Conservation (phyloP, 2,888 invertebrate genomes). For the Idaea aversata region DNA sequence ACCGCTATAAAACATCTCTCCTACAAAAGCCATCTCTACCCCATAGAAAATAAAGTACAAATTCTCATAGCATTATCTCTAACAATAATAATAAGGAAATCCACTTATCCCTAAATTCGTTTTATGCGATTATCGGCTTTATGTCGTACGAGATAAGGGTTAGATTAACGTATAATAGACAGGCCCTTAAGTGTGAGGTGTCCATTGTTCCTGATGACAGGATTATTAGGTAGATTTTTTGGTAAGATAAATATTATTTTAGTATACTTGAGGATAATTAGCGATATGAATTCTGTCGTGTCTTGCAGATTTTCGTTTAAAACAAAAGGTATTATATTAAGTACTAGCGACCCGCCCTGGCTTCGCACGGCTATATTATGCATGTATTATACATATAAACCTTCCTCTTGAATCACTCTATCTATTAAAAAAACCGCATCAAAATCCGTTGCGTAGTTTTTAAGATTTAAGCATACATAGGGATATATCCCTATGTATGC, state of each 20-base stretch:
- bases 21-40: background rate
- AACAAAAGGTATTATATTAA: no score
- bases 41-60: background rate
- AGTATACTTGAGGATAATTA: background rate
- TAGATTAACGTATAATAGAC: background rate
- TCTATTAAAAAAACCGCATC: no score
- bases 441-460: no score
- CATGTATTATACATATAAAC: no score
- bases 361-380: no score
- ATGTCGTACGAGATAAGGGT: background rate
- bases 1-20: background rate
- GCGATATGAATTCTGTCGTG: background rate
- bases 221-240: background rate
- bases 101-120: background rate
- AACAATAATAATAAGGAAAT: background rate
- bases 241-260: background rate
- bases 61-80: background rate
- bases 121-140: background rate
- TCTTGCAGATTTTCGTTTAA: no score
- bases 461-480: no score
- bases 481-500: no score
- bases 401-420: no score
- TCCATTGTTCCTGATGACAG: background rate
- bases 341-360: no score
- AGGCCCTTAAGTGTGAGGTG: background rate